A percentile compares a stretch with the other conserved stretches of the same genome.
These are phyloP conservation scores for Artemia franciscana DNA, from an alignment of 1,140 invertebrate species.

Conservation along the genomic window DNA sequence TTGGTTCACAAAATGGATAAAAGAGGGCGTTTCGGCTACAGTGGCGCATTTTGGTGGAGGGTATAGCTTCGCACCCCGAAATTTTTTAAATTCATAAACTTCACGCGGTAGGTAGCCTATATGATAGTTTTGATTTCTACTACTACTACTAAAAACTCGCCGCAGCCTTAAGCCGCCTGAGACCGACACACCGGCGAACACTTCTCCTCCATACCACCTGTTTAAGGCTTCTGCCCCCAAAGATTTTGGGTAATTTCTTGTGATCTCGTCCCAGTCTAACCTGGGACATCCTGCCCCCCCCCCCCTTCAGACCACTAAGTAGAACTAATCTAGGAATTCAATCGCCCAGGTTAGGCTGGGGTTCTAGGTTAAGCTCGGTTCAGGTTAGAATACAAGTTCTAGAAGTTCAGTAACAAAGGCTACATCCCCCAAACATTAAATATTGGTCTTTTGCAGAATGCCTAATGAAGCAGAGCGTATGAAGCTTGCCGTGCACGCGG, in stretches of 20 bases:
- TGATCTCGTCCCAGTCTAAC: neutral
- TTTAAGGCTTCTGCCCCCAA: neutral
- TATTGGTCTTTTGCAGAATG: neutral
- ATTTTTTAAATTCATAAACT: neutral
- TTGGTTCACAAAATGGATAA: neutral
- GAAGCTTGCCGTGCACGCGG: neutral
- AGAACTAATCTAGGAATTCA: neutral
- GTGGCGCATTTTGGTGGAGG: neutral
- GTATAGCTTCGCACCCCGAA: neutral
- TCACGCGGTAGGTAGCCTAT: neutral
- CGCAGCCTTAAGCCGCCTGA: neutral
- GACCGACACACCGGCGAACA: neutral
- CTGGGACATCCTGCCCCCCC: neutral
- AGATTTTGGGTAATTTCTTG: neutral
- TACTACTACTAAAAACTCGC: no score
- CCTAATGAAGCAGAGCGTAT: neutral
- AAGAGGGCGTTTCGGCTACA: neutral
- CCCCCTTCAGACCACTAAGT: neutral
- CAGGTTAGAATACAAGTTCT: neutral
- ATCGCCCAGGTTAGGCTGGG: neutral
- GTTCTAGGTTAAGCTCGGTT: no score
- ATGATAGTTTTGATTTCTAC: no score
- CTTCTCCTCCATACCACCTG: neutral
- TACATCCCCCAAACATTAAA: neutral
- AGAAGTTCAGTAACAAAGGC: neutral